These are phyloP conservation scores for Pediacus dermestoides DNA, from an alignment of 2,888 invertebrate species.

Conservation along the genomic window DNA sequence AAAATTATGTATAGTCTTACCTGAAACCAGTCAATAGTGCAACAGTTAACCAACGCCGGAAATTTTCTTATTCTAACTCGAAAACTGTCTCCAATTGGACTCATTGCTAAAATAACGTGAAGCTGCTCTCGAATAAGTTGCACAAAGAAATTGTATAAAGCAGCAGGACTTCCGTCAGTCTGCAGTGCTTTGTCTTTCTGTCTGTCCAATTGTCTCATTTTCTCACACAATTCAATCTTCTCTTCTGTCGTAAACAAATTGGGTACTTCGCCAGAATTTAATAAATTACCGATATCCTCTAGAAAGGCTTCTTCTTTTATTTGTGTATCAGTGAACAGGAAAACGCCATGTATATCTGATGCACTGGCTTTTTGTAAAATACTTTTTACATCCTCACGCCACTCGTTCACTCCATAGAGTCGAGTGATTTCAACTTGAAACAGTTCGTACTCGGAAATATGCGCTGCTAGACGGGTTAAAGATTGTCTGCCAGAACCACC, in stretches of 20 bases:
- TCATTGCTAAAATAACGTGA: slow-evolving; percentile 86
- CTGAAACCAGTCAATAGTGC: slow-evolving; percentile 95
- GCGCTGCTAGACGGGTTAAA: slow-evolving; percentile 83
- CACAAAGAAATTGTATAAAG: slow-evolving; percentile 88
- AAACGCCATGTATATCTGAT: slow-evolving; percentile 82
- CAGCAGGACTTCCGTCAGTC: slow-evolving; percentile 89
- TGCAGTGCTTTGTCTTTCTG: slow-evolving; percentile 81
- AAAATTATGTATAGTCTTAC: slow-evolving; percentile 37
- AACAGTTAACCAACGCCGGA: slow-evolving; percentile 90
- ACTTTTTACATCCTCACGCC: slow-evolving; percentile 85
- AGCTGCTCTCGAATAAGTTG: slow-evolving; percentile 84
- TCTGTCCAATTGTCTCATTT: slow-evolving; percentile 87
- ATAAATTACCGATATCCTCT: slow-evolving; percentile 88
- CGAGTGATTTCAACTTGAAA: slow-evolving; percentile 90
- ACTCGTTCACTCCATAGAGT: slow-evolving; percentile 77
- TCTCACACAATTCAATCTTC: slow-evolving; percentile 86
- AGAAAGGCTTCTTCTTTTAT: slow-evolving; percentile 91
- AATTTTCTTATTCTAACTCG: slow-evolving; percentile 82
- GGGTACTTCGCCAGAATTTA: slow-evolving; percentile 92
- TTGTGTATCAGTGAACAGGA: slow-evolving; percentile 88
- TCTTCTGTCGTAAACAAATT: slow-evolving; percentile 84
- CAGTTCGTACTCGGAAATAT: slow-evolving; percentile 89
- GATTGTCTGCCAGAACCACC: slow-evolving; percentile 94
- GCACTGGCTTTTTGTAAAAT: slow-evolving; percentile 77
- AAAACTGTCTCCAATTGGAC: slow-evolving; percentile 83